A percentile compares a stretch with the other conserved stretches of the same genome.
Conservation (phyloP, 2,797 vertebrate genomes). For the Pogonophryne albipinna region DNA sequence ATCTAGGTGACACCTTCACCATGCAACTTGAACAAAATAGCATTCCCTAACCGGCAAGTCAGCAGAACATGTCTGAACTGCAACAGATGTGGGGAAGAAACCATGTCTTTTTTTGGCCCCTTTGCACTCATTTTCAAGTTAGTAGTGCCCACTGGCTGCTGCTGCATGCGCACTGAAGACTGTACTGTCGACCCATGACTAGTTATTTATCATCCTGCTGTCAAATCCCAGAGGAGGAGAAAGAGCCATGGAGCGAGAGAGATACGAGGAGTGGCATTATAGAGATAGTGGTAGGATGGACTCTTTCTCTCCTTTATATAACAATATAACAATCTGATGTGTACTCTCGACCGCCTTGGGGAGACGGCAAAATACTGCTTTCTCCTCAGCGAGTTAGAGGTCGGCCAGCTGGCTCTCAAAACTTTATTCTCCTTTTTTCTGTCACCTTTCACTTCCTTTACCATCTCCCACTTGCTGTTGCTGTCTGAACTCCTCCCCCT, state of each 20-base stretch:
- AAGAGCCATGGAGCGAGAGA: conserved; percentile 24
- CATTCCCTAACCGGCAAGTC: neutral
- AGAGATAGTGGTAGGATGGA: conserved; percentile 42
- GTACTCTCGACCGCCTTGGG: conserved; percentile 27
- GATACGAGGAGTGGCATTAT: conserved; percentile 27
- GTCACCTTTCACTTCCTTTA: conserved; percentile 41
- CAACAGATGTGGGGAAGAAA: conserved; percentile 32
- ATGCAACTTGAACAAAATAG: neutral
- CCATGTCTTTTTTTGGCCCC: conserved; percentile 17
- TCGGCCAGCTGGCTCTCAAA: conserved; percentile 59
- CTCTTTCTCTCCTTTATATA: conserved; percentile 52
- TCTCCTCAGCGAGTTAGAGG: conserved; percentile 55
- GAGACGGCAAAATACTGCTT: conserved; percentile 48
- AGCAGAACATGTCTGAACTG: conserved; percentile 33
- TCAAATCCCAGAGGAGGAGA: conserved; percentile 46
- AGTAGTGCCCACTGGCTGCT: conserved; percentile 33
- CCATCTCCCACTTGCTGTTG: conserved; percentile 12
- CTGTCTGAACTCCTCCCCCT: conserved; percentile 17
- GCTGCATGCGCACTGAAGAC: neutral
- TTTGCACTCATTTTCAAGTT: conserved; percentile 41
- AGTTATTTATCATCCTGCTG: conserved; percentile 58
- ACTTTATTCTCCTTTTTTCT: conserved; percentile 25
- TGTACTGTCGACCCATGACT: conserved; percentile 35
- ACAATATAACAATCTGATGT: conserved; percentile 39
- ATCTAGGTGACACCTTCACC: conserved; percentile 2